Conservation (phyloP, 1,140 invertebrate genomes). For the Ganaspis sp. region DNA sequence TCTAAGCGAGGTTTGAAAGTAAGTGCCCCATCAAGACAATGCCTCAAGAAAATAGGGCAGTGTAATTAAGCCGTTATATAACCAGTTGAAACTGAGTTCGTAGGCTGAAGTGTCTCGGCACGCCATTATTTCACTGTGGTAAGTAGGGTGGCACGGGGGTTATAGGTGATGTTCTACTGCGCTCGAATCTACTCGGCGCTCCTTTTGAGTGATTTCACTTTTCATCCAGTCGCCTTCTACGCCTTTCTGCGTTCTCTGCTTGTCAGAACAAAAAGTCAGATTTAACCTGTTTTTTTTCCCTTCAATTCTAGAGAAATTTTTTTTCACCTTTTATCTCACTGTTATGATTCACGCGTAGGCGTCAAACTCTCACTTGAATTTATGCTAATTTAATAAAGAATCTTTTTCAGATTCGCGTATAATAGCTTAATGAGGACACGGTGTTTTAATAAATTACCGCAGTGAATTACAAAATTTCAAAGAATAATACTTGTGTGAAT, state of each 20-base stretch:
- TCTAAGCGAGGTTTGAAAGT: constrained; percentile 54
- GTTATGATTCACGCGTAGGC: no score
- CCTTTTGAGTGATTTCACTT: constrained; percentile 29
- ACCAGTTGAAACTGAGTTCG: constrained; percentile 56
- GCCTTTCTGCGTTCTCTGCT: background rate
- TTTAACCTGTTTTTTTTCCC: no score
- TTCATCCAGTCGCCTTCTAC: constrained; percentile 3
- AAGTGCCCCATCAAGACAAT: constrained; percentile 70
- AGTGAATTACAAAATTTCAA: no score
- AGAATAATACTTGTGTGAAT: no score
- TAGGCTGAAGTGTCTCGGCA: constrained; percentile 46
- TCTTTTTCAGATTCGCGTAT: no score
- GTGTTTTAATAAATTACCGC: no score
- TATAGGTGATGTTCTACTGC: constrained; percentile 31
- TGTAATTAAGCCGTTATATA: constrained; percentile 73
- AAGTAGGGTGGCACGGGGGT: constrained; percentile 42
- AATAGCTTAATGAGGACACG: no score
- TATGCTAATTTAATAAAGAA: no score
- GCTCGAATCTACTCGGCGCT: constrained; percentile 23
- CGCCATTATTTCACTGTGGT: constrained; percentile 42
- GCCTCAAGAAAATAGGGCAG: constrained; percentile 69
- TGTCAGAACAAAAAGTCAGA: background rate
- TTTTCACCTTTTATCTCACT: no score
- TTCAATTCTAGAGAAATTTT: no score
- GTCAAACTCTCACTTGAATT: no score